A percentile compares a stretch with the other conserved stretches of the same genome.
Conservation (phyloP, 2,888 invertebrate genomes). For the Andrena chrysosceles region DNA sequence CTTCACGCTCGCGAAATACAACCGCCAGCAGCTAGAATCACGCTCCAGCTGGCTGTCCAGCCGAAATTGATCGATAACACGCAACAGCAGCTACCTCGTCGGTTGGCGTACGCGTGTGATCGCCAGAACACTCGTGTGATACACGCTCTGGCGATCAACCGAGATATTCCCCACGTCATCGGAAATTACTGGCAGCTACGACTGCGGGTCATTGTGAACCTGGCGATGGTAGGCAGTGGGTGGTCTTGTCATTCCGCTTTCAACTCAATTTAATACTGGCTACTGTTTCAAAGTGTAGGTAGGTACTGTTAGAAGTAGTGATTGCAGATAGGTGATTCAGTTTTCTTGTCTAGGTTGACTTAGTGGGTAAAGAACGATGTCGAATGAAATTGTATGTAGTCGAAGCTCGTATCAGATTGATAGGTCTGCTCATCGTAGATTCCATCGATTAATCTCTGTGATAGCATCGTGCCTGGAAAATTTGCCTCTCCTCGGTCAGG, state of each 20-base stretch:
- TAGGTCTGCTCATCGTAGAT: too few species aligned
- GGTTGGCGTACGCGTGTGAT: constrained; percentile 6
- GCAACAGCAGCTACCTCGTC: constrained; percentile 29
- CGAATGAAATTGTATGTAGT: too few species aligned
- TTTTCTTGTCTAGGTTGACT: too few species aligned
- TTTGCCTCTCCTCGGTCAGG: background rate
- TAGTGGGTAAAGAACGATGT: too few species aligned
- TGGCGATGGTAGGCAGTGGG: background rate
- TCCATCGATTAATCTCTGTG: background rate
- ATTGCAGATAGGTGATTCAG: too few species aligned
- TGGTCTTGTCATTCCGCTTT: background rate
- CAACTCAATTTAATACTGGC: background rate
- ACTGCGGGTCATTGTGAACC: background rate
- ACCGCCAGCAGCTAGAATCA: constrained; percentile 16
- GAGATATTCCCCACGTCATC: background rate
- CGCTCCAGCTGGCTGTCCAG: constrained; percentile 16
- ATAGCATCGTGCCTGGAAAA: background rate
- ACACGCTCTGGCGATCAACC: background rate
- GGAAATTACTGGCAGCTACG: background rate
- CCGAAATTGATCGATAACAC: constrained; percentile 59
- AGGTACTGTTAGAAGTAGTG: too few species aligned
- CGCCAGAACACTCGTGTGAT: constrained; percentile 25
- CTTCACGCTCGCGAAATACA: constrained; percentile 21
- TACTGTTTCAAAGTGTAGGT: too few species aligned
- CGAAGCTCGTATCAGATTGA: too few species aligned